Base-by-base conservation (phyloP, 2,888 invertebrate genomes). In the Zelleria hepariella region DNA sequence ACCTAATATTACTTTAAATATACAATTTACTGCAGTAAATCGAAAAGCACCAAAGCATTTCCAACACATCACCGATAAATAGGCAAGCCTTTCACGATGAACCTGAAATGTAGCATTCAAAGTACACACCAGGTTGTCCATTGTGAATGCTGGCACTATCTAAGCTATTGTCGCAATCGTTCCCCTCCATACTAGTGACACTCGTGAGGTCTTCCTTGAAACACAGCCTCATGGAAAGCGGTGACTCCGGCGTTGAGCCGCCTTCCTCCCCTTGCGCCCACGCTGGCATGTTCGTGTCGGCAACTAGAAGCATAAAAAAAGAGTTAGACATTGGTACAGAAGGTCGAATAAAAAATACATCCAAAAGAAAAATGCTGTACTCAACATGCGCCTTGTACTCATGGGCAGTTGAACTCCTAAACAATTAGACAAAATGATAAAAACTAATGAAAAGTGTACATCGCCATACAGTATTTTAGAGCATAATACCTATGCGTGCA, bases 241-340 rank as follows among this genome's bases (percentile, higher is more conserved):
- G 81, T 6, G 81, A 78, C 61, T 78, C 75, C 8, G 78, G 32
- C 15, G 32, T 76, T 5, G 78, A 71, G 57, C 72, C 76, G 48
- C 71, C 77, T 42, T 71, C 75, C 60, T 80, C 82, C 42, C 71
- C 74, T 58, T 74, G 80, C 59, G 79, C 78, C 82, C 82, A 84
- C 65, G 81, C 82, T 63, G 80, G 83, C 85, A 85, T 84, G 63
- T 62, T 71, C 49, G 24, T 25, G 24, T 10, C 25, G 10, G 24
- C 24, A 53, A 25, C 53, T 53, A 25, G 6, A 53, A 53, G 6
- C 1, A 25, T 15, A 53, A 25, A 15, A 25, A 3, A 25, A 10
- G 2, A 53, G 3, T 42, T 42, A 49, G 7, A 18, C 18, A 5
- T 32, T 32, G 32, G 32, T 32, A 32, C 10, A 32, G 6, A 7